A percentile compares a stretch with the other conserved stretches of the same genome.
These are phyloP conservation scores for Ectropis grisescens DNA, from an alignment of 1,140 invertebrate genomes.

Conservation along the genomic window DNA sequence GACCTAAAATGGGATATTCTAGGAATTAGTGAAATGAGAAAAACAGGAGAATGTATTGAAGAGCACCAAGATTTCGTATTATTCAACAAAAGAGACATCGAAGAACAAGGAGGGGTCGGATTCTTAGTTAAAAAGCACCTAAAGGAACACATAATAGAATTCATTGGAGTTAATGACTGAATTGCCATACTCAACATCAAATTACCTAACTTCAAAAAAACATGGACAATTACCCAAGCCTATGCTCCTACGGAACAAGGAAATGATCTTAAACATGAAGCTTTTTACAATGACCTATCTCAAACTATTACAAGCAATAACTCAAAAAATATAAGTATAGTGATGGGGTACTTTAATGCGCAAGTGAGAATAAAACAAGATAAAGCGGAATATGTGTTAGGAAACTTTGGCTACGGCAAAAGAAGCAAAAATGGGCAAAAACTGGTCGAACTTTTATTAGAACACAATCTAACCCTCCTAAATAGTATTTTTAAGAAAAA, in stretches of 20 bases:
- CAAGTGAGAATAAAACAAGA: not conserved
- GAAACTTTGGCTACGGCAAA: constrained; percentile 1
- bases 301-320: not conserved
- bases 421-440: constrained; percentile 3
- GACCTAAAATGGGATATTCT: constrained; percentile 13
- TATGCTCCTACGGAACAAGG: not conserved
- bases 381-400: not conserved
- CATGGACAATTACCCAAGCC: constrained; percentile 1
- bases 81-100: not conserved
- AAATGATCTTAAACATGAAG: not conserved
- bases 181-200: not conserved
- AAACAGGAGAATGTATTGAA: constrained; percentile 4
- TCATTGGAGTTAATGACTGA: not conserved
- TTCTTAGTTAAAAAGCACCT: constrained; percentile 1
- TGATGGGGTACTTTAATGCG: not conserved
- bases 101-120: constrained; percentile 1
- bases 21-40: constrained; percentile 13
- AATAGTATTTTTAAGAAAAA: constrained; percentile 4
- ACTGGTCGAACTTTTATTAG: constrained; percentile 1
- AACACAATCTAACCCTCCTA: constrained; percentile 1
- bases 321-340: not conserved
- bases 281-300: not conserved
- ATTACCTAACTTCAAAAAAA: not conserved
- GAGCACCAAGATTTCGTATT: constrained; percentile 1
- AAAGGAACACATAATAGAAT: not conserved